These are phyloP conservation scores for Anadara kagoshimensis DNA, from an alignment of 1,140 invertebrate species.

Conservation along the genomic window DNA sequence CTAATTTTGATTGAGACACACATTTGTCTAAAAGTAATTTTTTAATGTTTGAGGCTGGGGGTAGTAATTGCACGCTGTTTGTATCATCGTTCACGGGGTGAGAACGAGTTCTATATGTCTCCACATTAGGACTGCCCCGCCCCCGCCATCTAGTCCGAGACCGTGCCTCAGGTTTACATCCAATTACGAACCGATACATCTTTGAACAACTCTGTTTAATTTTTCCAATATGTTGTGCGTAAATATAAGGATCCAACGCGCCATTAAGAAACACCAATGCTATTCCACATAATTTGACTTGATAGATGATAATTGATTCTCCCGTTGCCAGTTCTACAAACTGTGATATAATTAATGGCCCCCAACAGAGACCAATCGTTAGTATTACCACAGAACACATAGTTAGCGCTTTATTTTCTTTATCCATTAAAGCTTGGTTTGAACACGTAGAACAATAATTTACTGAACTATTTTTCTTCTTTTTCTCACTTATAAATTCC, in stretches of 20 bases:
- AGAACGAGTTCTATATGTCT: too few species aligned
- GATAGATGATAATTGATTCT: constrained; percentile 61
- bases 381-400: constrained; percentile 62
- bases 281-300: constrained; percentile 65
- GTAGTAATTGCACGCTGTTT: too few species aligned
- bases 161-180: background rate
- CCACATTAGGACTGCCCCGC: too few species aligned
- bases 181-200: constrained; percentile 31
- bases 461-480: background rate
- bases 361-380: constrained; percentile 58
- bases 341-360: constrained; percentile 60
- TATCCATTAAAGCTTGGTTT: constrained; percentile 42
- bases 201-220: constrained; percentile 49
- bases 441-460: constrained; percentile 46
- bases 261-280: constrained; percentile 64
- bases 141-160: background rate
- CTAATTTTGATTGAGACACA: too few species aligned
- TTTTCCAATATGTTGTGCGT: constrained; percentile 55
- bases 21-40: too few species aligned
- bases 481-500: constrained; percentile 23
- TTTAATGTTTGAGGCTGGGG: too few species aligned
- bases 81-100: too few species aligned
- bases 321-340: constrained; percentile 56
- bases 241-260: constrained; percentile 63
- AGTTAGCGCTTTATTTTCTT: constrained; percentile 56